phyloP scores from a whole-genome alignment of 2,888 invertebrate species.

The Ochropleura plecta region DNA sequence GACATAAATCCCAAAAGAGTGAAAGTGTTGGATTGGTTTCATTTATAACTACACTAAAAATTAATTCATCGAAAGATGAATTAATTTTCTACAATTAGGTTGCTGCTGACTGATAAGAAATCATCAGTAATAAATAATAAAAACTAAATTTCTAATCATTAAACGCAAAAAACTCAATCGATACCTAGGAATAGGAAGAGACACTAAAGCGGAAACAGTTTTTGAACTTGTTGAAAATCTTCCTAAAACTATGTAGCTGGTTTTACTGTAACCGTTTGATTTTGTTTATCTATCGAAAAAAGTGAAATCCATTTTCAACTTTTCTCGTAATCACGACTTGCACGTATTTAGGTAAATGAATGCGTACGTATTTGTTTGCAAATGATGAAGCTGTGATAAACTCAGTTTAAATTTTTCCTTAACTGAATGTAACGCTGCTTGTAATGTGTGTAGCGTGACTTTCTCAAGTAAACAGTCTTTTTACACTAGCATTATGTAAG shows the following conservation, averaged over 20 bases:
- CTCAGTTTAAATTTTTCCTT: slow-evolving; percentile 40
- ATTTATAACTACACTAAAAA: background rate
- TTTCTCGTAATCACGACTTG: slow-evolving; percentile 41
- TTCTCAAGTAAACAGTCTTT: slow-evolving; percentile 34
- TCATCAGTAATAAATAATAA: background rate
- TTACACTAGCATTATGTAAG: slow-evolving; percentile 39
- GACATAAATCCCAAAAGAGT: background rate
- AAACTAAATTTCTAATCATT: background rate
- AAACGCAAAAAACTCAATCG: background rate
- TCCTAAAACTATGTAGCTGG: slow-evolving; percentile 5
- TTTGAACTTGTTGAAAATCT: background rate
- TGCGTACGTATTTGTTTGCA: slow-evolving; percentile 44
- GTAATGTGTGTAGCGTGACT: slow-evolving; percentile 36
- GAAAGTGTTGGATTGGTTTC: slow-evolving; percentile 18
- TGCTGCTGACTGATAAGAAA: background rate
- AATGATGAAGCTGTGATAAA: slow-evolving; percentile 40
- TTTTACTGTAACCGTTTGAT: slow-evolving; percentile 29
- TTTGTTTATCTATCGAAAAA: slow-evolving; percentile 66
- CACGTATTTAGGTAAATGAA: slow-evolving; percentile 22
- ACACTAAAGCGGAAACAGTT: background rate
- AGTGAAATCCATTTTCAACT: slow-evolving; percentile 55
- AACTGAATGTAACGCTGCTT: slow-evolving; percentile 38
- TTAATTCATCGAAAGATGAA: background rate
- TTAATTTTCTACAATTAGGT: background rate
- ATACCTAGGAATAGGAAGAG: background rate